These are phyloP conservation scores for Amphipyra tragopoginis DNA, from an alignment of 2,888 invertebrate species.

Conservation along the genomic window DNA sequence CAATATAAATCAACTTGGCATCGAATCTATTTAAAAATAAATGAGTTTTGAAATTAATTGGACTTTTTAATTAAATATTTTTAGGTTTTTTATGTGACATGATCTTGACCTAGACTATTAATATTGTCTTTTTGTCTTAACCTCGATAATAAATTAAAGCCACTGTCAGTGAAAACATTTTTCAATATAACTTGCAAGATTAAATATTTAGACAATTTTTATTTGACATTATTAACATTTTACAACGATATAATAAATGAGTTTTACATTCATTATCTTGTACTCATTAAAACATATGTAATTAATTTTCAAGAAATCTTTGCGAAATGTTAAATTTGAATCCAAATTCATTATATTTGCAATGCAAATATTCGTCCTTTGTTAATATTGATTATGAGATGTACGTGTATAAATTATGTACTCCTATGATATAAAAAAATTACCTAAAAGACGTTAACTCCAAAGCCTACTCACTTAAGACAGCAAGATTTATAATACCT, in stretches of 20 bases:
- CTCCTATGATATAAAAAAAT: background rate
- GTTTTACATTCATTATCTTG: conserved; percentile 32
- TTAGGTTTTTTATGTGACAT: no score
- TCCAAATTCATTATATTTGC: conserved; percentile 23
- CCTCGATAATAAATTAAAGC: no score
- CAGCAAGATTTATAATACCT: no score
- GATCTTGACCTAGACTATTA: no score
- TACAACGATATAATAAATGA: conserved; percentile 5
- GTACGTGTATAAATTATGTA: conserved; percentile 12
- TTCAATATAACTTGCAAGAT: conserved; percentile 8
- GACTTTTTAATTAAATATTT: no score
- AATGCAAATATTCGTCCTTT: conserved; percentile 34
- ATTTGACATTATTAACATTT: conserved; percentile 24
- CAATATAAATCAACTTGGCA: no score
- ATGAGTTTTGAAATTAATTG: no score
- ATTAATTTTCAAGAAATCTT: conserved; percentile 26
- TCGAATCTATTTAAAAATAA: no score
- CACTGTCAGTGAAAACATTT: no score
- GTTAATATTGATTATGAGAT: conserved; percentile 27
- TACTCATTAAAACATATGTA: conserved; percentile 15
- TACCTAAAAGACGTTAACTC: background rate
- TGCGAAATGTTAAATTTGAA: conserved; percentile 12
- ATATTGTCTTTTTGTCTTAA: no score
- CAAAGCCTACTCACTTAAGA: background rate
- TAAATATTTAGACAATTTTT: background rate